Base-by-base conservation (phyloP, 2,888 invertebrate species). In the Gandaritis pyraliata region DNA sequence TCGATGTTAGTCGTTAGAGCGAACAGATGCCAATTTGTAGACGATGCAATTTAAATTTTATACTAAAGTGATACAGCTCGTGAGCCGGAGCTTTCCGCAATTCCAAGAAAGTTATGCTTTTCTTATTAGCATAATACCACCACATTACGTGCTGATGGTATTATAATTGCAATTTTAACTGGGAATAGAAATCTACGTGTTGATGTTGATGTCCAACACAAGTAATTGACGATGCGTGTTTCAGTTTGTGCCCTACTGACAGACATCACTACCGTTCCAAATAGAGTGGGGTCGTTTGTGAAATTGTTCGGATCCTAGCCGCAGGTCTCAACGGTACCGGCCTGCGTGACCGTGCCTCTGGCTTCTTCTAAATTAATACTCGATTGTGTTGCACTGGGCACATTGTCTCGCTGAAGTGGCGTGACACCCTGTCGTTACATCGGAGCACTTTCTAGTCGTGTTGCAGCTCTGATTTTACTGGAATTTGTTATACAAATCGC, bases 311-410 rank as follows among this genome's bases (percentile, higher is more conserved):
- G 75, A 79, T 78, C 77, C 77, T 81, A 77, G 83, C 87, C 86
- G 66, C 78, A 70, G 87, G 88, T 80, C 72, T 62, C 76, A 83
- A 87, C 87, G 86, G 85, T 84, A 84, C 77, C 67, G 69, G 72
- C 51, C 76, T 78, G 82, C 88, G 89, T 88, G 90, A 89, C 85
- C 80, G 80, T 68, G 84, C 87, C 87, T 69, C 76, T 66, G 83
- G 88, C 83, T 74, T 74, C 78, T 75, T 74, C 83, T 81, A 85
- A 87, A 87, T 87, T 85, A 86, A 87, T 86, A 83, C 82, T 75
- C 79, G 77, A 87, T 83, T 85, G 81, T 83, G 76, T 78, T 80
- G 76, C 77, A 77, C 80, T 76, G 78, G 75, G 76, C 78, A 78
- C 78, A 83, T 81, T 83, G 81, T 82, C 80, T 81, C 69, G 72